Evolutionary conservation across 2,113 vertebrate genomes (phyloP), one percentile per base, ranked within the genome.

Genomic region (Leucoraja erinaceus): DNA sequence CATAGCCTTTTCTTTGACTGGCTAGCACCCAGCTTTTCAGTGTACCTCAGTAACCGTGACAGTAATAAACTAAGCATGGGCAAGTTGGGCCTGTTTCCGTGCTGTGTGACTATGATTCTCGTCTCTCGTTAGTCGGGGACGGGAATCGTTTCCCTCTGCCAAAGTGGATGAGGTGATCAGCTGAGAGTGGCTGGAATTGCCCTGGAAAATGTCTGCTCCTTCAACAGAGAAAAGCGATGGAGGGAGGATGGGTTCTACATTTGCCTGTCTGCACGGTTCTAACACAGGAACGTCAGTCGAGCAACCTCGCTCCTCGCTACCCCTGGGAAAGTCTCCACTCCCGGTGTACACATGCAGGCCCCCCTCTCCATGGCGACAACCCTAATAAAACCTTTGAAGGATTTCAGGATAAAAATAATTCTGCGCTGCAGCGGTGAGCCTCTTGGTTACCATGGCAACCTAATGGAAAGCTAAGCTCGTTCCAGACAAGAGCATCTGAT

Each of bases 401-500:
- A 88, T 88, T 63, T 66, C 83, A 88, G 83, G 59, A 88, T 88
- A 88, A 88, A 88, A 88, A 88, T 88, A 88, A 88, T 88, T n/a
- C 16, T 66, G 28, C 7, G 83, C 28, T 31, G 63, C 59, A 7
- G 83, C n/a, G 2, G 59, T 4, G 59, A 88, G 63, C 22, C 14
- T 31, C 63, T 88, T 33, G 59, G 83, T 88, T 63, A 16, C 83
- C 28, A 88, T 88, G 83, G 83, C 20, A 88, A 88, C 83, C n/a
- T 2, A 16, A n/a, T 31, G n/a, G 12, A 88, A 66, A 88, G 59
- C 83, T 88, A n/a, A 88, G 83, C 83, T 88, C 61, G 11, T 66
- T 66, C 59, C 28, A 88, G 61, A 63, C 59, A 63, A 88, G 83
- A 88, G 31, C n/a, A 88, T 63, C 59, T 56, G n/a, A 31, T 8